Evolutionary conservation across 2,797 vertebrate species (phyloP).

Genomic region (Craterocephalus amniculus): DNA sequence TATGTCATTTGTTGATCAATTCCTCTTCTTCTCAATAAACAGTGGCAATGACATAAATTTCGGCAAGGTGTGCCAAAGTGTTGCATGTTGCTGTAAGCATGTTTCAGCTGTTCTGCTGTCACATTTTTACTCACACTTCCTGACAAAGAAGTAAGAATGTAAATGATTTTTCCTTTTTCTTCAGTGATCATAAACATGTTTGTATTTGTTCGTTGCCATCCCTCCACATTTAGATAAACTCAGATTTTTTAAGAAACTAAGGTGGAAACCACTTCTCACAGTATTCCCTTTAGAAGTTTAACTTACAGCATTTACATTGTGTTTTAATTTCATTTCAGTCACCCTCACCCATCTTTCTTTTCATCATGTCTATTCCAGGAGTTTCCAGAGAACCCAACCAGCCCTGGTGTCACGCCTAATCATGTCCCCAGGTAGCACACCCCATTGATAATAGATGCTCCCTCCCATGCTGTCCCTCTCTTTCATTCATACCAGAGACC

Average conservation of each 20-base stretch:
- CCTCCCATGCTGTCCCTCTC: constrained; percentile 81
- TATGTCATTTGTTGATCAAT: not conserved
- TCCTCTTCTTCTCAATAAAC: not conserved
- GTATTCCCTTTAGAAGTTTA: constrained; percentile 31
- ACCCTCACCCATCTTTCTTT: constrained; percentile 87
- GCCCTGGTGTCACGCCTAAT: constrained; percentile 87
- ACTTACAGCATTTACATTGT: constrained; percentile 78
- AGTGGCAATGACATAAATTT: not conserved
- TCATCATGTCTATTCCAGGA: constrained; percentile 91
- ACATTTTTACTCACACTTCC: constrained; percentile 50
- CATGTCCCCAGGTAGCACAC: constrained; percentile 90
- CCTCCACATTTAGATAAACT: constrained; percentile 19
- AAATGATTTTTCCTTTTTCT: constrained; percentile 20
- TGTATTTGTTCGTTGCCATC: constrained; percentile 31
- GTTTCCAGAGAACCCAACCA: constrained; percentile 87
- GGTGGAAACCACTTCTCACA: constrained; percentile 3
- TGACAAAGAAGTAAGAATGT: constrained; percentile 33
- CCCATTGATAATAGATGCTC: constrained; percentile 82
- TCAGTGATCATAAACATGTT: constrained; percentile 22
- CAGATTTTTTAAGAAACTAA: not conserved
- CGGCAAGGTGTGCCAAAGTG: not conserved
- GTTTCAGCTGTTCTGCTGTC: constrained; percentile 56
- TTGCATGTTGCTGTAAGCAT: constrained; percentile 21
- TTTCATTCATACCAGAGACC: constrained; percentile 76
- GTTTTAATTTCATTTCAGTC: constrained; percentile 81